Evolutionary conservation across 2,113 vertebrate species (phyloP).

Genomic region (Psittacara wagleri): DNA sequence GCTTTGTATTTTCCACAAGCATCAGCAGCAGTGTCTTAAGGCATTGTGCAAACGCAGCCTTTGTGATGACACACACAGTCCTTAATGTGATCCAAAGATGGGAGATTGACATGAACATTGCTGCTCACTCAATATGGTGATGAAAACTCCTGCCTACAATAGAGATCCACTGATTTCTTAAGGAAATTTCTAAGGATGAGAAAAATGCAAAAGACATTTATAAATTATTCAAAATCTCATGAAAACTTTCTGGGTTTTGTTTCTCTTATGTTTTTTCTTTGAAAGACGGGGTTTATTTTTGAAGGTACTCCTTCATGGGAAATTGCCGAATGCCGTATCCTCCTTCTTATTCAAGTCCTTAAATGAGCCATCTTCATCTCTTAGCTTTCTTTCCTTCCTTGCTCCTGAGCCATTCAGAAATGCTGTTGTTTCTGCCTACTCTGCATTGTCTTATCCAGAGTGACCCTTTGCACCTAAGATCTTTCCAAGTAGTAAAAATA

Average conservation of each 20-base stretch:
- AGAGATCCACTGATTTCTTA: background rate
- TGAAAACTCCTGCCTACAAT: background rate
- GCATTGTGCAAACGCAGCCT: background rate
- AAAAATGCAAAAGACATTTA: background rate
- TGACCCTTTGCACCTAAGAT: background rate
- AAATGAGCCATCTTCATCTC: background rate
- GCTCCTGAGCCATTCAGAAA: background rate
- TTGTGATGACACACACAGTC: background rate
- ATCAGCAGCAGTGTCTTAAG: background rate
- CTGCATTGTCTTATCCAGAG: background rate
- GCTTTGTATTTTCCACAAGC: background rate
- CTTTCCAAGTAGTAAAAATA: background rate
- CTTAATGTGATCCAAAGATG: background rate
- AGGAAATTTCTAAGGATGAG: background rate
- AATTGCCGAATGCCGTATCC: background rate
- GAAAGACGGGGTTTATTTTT: background rate
- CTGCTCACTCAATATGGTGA: background rate
- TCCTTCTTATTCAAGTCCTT: background rate
- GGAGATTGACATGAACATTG: slow-evolving; percentile 22
- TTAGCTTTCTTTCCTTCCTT: background rate
- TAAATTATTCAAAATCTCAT: background rate
- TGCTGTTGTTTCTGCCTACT: background rate
- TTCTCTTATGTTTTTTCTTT: background rate
- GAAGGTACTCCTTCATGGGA: background rate
- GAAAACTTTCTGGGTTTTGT: background rate